Base-by-base conservation (phyloP, 1,140 invertebrate genomes). In the Agrilus planipennis region DNA sequence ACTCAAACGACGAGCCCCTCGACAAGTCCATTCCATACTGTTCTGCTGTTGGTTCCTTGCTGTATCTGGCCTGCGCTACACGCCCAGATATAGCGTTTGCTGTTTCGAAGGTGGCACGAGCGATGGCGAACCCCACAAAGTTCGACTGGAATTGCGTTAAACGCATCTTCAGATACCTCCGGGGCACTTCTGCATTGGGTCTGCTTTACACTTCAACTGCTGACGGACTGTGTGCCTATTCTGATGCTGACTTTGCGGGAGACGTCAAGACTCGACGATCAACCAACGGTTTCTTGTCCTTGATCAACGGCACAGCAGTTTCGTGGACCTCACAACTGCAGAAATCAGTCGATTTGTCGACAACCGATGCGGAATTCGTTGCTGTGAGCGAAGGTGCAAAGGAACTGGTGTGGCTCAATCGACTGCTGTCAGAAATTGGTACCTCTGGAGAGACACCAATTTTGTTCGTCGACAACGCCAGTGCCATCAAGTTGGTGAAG, bases 311-410 rank as follows among this genome's bases (percentile, higher is more conserved):
- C 2, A 53, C 44, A 11, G 41, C 57, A 7, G 37, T 65, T 16
- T 41, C 53, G 5, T 66, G 62, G 64, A 44, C 31, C 14, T 54
- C 45, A 21, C 52, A 54, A 23, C 56, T 53, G 42, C 64, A 68
- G 45, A 31, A 39, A 3, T 55, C 31, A 28, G 32, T 50, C 23
- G 47, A 50, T 16, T 30, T 53, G 2, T 58, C 54, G 2, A 61
- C 60, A 12, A 64, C 55, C 9, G 62, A 68, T 47, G 52, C 62
- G n/a, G 64, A 67, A 39, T 54, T 50, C 49, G 52, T 55, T 27
- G 55, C 60, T 7, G n/a, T n/a, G n/a, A 60, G 52, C 42, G 53
- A 65, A 48, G 62, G 39, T 34, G 49, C 61, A n/a, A 57, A 55
- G 47, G 61, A 65, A 50, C 31, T 55, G 4, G 39, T 65, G 6